phyloP scores from a whole-genome alignment of 2,797 vertebrate species.

The Sebastes hubbsi region DNA sequence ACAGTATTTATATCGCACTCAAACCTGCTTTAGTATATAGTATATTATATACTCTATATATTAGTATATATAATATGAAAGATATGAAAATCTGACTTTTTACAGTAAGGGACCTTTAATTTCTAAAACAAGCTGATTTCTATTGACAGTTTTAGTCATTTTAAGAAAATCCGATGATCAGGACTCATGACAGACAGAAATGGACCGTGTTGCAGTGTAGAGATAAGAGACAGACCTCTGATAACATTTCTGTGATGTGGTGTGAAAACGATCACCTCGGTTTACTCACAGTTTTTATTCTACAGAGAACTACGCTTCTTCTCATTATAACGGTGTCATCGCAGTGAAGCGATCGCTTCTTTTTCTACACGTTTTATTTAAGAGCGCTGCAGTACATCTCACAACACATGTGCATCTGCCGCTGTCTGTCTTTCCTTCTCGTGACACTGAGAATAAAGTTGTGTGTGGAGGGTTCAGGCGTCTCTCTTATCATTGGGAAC shows the following conservation, averaged over 20 bases:
- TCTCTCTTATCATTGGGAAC: neutral
- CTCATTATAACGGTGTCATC: neutral
- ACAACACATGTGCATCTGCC: neutral
- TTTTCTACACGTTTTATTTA: neutral
- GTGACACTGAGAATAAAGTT: constrained; percentile 15
- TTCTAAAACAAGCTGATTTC: neutral
- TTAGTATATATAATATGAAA: too few species aligned
- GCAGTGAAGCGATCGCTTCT: neutral
- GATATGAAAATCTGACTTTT: too few species aligned
- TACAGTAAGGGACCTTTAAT: too few species aligned
- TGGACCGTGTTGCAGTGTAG: neutral
- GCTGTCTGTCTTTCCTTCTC: neutral
- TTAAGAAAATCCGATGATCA: neutral
- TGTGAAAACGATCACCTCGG: neutral
- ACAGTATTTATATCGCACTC: too few species aligned
- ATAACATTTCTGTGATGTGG: neutral
- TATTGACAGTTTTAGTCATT: neutral
- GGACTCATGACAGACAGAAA: neutral
- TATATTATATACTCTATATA: too few species aligned
- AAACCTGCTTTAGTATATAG: too few species aligned
- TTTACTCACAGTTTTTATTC: neutral
- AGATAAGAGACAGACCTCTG: neutral
- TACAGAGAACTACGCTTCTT: neutral
- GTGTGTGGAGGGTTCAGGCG: neutral
- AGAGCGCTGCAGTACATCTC: neutral